phyloP scores from a whole-genome alignment of 2,113 vertebrate species.

The Typhlomys cinereus region DNA sequence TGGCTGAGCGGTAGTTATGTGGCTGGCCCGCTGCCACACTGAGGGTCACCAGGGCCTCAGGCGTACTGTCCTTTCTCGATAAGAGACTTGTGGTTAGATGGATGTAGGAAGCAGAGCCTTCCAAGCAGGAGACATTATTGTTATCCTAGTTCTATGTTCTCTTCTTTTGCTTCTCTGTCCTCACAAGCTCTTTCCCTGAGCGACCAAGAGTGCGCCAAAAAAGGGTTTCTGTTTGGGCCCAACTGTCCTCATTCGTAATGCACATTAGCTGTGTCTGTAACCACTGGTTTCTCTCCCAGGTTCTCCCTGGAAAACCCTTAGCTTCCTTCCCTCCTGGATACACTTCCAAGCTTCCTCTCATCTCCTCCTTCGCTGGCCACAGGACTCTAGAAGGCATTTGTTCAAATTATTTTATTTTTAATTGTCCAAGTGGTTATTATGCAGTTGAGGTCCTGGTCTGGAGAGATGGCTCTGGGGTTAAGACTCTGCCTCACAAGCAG shows the following conservation, averaged over 20 bases:
- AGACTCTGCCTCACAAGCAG: no score
- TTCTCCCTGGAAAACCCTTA: background rate
- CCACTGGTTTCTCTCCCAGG: background rate
- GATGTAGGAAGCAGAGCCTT: background rate
- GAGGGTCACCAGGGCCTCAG: background rate
- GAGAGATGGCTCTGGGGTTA: no score
- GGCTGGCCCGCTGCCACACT: background rate
- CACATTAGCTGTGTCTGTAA: background rate
- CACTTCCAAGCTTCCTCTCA: background rate
- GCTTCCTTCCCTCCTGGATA: background rate
- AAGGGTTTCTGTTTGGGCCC: background rate
- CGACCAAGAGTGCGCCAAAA: background rate
- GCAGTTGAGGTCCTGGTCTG: background rate
- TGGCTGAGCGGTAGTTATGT: background rate
- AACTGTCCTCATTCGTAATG: background rate
- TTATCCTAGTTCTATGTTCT: background rate
- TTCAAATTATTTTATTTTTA: background rate
- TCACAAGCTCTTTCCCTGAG: background rate
- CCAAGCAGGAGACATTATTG: background rate
- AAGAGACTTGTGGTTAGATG: background rate
- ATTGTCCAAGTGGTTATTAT: background rate
- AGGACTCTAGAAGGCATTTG: background rate
- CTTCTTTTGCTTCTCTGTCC: background rate
- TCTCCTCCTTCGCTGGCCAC: background rate
- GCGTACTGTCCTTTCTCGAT: background rate